Percentiles rank a stretch among this genome's conserved stretches.
Conservation (phyloP, 2,113 vertebrate species). For the Platichthys flesus region DNA sequence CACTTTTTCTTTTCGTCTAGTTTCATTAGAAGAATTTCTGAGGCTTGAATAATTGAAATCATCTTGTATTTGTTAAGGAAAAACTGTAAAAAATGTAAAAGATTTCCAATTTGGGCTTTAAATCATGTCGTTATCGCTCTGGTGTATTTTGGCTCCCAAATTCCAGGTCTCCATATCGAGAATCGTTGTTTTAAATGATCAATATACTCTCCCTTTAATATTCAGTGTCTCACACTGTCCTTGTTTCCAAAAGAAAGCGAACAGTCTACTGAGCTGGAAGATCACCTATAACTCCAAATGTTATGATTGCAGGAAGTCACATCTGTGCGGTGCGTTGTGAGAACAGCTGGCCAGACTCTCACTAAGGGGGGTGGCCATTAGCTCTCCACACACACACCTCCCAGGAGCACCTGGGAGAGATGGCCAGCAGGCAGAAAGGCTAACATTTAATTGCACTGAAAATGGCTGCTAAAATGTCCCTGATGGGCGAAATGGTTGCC, state of each 20-base stretch:
- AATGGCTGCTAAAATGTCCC: conserved; percentile 67
- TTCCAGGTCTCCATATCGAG: no score
- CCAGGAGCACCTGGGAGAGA: conserved; percentile 68
- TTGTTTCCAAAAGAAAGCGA: no score
- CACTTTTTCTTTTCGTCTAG: neutral
- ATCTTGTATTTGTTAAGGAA: neutral
- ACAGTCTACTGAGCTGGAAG: neutral
- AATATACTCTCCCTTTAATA: neutral
- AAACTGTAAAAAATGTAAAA: neutral
- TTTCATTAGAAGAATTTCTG: neutral
- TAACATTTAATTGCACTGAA: conserved; percentile 75
- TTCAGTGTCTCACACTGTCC: no score
- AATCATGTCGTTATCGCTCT: neutral
- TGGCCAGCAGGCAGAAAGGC: conserved; percentile 65
- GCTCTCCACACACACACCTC: conserved; percentile 57
- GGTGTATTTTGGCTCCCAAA: neutral
- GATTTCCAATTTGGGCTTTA: neutral
- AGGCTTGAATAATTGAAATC: neutral
- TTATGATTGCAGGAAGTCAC: conserved; percentile 52
- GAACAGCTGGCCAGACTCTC: conserved; percentile 71
- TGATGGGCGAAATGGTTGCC: conserved; percentile 45
- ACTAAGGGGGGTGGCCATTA: conserved; percentile 68
- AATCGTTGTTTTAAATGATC: neutral
- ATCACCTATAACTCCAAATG: conserved; percentile 13
- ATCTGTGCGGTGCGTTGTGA: conserved; percentile 56